A percentile compares a stretch with the other conserved stretches of the same genome.
Evolutionary conservation across 2,113 vertebrate species (phyloP).

Genomic region (Ailurus styani): DNA sequence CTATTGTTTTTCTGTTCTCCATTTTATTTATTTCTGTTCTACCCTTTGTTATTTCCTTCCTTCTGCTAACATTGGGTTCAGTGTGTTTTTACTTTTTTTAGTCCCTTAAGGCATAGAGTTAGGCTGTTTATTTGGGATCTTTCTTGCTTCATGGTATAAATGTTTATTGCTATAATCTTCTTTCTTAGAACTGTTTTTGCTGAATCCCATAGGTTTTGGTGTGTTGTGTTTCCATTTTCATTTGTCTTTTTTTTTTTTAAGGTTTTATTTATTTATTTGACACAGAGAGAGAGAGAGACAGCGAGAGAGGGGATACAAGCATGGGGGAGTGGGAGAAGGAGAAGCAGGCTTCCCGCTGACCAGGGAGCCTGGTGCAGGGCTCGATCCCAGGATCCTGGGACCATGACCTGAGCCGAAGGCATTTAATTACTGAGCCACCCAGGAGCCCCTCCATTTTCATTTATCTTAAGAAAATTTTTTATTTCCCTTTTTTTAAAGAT

Average conservation of each 20-base stretch:
- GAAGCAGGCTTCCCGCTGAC: too few species aligned
- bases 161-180: not conserved
- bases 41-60: not conserved
- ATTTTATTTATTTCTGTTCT: not conserved
- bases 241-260: not conserved
- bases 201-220: not conserved
- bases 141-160: not conserved
- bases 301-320: too few species aligned
- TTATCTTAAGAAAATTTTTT: too few species aligned
- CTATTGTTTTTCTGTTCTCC: not conserved
- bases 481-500: too few species aligned
- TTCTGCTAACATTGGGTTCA: too few species aligned
- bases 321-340: too few species aligned
- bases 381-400: too few species aligned
- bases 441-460: not conserved
- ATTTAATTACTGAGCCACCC: too few species aligned
- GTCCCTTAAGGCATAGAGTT: not conserved
- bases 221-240: not conserved
- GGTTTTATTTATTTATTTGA: too few species aligned
- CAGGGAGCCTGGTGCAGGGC: too few species aligned
- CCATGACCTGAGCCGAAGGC: too few species aligned
- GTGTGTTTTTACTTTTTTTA: not conserved
- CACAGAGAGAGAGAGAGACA: too few species aligned
- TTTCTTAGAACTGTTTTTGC: not conserved
- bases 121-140: not conserved